Evolutionary conservation across 2,888 invertebrate genomes (phyloP).

Genomic region (Neoaliturus tenellus): DNA sequence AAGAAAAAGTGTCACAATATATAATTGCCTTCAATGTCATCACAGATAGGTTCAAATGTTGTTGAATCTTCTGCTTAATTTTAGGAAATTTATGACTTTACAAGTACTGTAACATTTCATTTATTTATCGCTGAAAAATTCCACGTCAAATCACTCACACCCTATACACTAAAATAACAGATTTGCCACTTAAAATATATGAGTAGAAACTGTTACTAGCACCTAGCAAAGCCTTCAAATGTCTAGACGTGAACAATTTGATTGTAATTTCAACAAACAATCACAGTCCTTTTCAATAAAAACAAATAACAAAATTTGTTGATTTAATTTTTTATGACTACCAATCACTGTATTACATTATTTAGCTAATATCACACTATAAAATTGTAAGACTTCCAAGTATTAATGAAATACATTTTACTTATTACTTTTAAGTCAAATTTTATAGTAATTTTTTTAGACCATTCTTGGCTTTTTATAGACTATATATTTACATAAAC

Average conservation of each 20-base stretch:
- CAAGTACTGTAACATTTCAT: too few species aligned
- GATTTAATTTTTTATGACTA: background rate
- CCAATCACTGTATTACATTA: background rate
- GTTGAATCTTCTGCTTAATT: background rate
- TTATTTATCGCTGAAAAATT: background rate
- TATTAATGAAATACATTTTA: background rate
- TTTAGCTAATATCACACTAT: slow-evolving; percentile 30
- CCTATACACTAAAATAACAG: background rate
- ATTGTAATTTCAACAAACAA: background rate
- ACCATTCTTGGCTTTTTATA: background rate
- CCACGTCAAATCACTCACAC: background rate
- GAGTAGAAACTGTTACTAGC: background rate
- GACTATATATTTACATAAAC: background rate
- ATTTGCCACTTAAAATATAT: background rate
- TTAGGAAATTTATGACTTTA: background rate
- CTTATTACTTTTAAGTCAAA: background rate
- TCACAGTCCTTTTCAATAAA: background rate
- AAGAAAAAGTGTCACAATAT: background rate
- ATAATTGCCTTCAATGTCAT: background rate
- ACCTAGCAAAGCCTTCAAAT: background rate
- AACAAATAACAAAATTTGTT: background rate
- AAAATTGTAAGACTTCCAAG: slow-evolving; percentile 11
- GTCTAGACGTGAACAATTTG: background rate
- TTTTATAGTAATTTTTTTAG: background rate
- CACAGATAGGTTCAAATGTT: background rate